phyloP scores from a whole-genome alignment of 2,888 invertebrate genomes.

The Petrolisthes manimaculis region DNA sequence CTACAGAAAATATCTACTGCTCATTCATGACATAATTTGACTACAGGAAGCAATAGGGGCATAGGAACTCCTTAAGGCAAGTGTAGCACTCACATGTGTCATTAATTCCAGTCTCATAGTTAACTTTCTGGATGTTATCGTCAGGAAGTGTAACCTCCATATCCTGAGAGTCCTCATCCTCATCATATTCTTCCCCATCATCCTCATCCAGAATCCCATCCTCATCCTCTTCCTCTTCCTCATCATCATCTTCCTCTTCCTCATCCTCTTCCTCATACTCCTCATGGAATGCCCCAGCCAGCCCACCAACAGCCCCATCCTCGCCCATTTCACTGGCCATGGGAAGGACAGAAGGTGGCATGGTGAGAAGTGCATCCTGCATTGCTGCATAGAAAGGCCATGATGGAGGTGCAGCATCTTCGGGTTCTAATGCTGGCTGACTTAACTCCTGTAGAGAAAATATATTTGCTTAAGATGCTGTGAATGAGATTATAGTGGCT shows the following conservation, averaged over 20 bases:
- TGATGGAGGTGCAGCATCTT: conserved; percentile 59
- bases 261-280: conserved; percentile 49
- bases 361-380: conserved; percentile 55
- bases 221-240: conserved; percentile 29
- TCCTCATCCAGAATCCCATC: conserved; percentile 1
- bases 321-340: conserved; percentile 31
- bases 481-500: background rate
- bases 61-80: background rate
- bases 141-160: conserved; percentile 9
- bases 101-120: conserved; percentile 25
- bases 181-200: conserved; percentile 34
- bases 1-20: too few species aligned
- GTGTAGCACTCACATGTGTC: conserved; percentile 35
- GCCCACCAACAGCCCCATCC: conserved; percentile 17
- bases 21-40: background rate
- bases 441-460: conserved; percentile 44
- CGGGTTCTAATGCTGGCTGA: conserved; percentile 58
- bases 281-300: conserved; percentile 32
- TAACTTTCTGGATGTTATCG: background rate
- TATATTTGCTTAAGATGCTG: background rate
- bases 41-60: background rate
- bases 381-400: conserved; percentile 56
- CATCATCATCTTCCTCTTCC: conserved; percentile 40
- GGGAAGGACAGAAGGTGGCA: conserved; percentile 55
- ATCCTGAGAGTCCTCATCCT: conserved; percentile 40